phyloP scores from a whole-genome alignment of 2,888 invertebrate species.

The Chironomus tentans region DNA sequence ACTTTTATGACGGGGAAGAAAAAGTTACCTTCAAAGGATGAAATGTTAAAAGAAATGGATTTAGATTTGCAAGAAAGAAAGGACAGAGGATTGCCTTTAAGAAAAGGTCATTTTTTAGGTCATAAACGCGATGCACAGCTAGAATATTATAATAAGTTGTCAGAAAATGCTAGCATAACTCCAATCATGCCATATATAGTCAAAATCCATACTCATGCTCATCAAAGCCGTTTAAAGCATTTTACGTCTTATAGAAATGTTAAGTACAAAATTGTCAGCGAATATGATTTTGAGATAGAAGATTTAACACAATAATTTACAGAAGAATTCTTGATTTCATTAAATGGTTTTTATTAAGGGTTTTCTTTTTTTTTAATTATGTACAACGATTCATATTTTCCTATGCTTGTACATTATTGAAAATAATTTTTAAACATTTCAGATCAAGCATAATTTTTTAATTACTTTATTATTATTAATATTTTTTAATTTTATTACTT shows the following conservation, averaged over 20 bases:
- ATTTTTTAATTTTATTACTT: background rate
- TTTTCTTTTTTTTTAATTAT: conserved; percentile 9
- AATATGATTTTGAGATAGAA: conserved; percentile 36
- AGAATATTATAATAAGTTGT: conserved; percentile 59
- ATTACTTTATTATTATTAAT: background rate
- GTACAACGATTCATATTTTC: conserved; percentile 12
- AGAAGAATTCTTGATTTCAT: background rate
- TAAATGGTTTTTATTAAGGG: conserved; percentile 15
- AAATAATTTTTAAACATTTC: conserved; percentile 4
- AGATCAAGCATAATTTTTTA: conserved; percentile 1
- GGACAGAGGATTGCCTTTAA: conserved; percentile 54
- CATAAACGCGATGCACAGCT: conserved; percentile 40
- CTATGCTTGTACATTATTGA: conserved; percentile 3
- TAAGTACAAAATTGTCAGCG: conserved; percentile 54
- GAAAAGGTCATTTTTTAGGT: conserved; percentile 78
- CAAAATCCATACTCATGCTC: conserved; percentile 60
- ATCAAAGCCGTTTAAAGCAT: conserved; percentile 53
- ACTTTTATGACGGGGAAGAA: conserved; percentile 54
- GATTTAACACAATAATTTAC: background rate
- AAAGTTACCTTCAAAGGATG: conserved; percentile 49
- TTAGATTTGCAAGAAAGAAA: conserved; percentile 51
- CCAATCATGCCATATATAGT: conserved; percentile 61
- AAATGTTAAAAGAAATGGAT: conserved; percentile 57
- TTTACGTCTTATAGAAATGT: conserved; percentile 53
- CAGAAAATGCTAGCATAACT: conserved; percentile 51